Evolutionary conservation across 2,888 invertebrate genomes (phyloP).

Genomic region (Bruchidius siliquastri): DNA sequence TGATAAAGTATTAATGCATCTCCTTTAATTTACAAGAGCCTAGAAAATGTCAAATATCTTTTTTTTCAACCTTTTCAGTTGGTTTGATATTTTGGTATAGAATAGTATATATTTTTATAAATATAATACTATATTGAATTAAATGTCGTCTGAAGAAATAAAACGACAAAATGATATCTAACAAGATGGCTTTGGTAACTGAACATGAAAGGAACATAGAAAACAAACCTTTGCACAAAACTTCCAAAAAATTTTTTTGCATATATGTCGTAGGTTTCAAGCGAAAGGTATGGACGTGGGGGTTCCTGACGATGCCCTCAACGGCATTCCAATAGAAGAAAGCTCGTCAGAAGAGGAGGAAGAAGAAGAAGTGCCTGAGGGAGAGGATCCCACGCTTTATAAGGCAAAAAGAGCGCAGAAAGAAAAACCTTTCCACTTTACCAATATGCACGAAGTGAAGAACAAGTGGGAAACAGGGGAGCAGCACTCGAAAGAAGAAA

Average conservation of each 20-base stretch:
- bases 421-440: conserved; percentile 74
- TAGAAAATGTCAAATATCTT: too few relatives aligned
- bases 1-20: too few relatives aligned
- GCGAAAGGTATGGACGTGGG: conserved; percentile 79
- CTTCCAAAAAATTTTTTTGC: not conserved
- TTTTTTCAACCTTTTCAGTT: too few relatives aligned
- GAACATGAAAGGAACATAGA: too few relatives aligned
- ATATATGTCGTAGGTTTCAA: conserved; percentile 57
- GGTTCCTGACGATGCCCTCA: conserved; percentile 69
- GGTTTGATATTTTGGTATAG: too few relatives aligned
- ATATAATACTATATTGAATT: too few relatives aligned
- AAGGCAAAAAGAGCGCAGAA: conserved; percentile 54
- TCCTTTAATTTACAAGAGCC: too few relatives aligned
- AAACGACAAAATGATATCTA: too few relatives aligned
- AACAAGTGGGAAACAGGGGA: conserved; percentile 74
- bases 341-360: conserved; percentile 67
- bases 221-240: not conserved
- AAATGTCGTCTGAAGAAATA: too few relatives aligned
- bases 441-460: conserved; percentile 80
- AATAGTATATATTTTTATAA: too few relatives aligned
- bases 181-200: too few relatives aligned
- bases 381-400: conserved; percentile 52
- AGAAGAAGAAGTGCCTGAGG: conserved; percentile 48
- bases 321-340: conserved; percentile 68
- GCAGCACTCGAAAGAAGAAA: conserved; percentile 55